phyloP scores from a whole-genome alignment of 2,888 invertebrate genomes.

The Nephrotoma flavescens region DNA sequence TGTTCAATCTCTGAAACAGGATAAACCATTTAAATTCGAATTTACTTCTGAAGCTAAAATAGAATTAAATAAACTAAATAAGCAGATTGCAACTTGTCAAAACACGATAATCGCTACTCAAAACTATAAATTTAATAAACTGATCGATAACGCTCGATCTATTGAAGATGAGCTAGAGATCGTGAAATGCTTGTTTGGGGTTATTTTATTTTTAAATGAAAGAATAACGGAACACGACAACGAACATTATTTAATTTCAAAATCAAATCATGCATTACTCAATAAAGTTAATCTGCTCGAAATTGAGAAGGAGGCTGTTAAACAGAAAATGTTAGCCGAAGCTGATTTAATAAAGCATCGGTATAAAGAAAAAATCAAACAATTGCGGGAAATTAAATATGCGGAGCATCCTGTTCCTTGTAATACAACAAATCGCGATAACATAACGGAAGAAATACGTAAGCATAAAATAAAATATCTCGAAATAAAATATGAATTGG shows the following conservation, averaged over 20 bases:
- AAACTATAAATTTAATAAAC: constrained; percentile 50
- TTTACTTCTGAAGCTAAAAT: constrained; percentile 21
- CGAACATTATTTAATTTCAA: background rate
- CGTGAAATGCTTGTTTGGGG: background rate
- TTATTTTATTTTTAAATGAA: background rate
- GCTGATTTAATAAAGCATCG: background rate
- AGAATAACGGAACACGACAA: background rate
- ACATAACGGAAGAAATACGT: background rate
- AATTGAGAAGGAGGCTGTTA: background rate
- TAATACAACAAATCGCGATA: background rate
- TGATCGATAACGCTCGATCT: constrained; percentile 26
- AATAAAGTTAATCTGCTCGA: background rate
- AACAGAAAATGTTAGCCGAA: background rate
- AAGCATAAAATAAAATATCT: background rate
- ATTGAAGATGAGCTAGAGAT: background rate
- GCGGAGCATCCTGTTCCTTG: background rate
- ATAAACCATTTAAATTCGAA: constrained; percentile 8
- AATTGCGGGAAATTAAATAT: background rate
- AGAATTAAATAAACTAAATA: constrained; percentile 32
- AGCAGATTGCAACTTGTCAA: constrained; percentile 63
- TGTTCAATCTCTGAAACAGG: constrained; percentile 36
- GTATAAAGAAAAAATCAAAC: background rate
- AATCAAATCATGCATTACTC: background rate
- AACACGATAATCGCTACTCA: constrained; percentile 64
- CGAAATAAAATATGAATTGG: background rate